These are phyloP conservation scores for Protonibea diacanthus DNA, from an alignment of 2,797 vertebrate species.

Conservation along the genomic window DNA sequence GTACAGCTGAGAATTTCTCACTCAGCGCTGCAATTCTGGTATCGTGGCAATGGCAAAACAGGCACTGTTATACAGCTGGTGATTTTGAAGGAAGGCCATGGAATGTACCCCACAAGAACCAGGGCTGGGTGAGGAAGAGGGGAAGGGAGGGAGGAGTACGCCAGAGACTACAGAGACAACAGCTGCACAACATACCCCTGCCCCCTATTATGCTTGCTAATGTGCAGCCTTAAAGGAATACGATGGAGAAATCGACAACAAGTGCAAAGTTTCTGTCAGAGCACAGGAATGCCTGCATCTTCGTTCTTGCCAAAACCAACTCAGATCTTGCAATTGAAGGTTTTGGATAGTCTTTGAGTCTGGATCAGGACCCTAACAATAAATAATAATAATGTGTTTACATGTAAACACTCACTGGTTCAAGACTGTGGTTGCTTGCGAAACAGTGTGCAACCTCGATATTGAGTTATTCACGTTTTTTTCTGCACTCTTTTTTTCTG, in stretches of 20 bases:
- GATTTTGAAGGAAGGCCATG: not conserved
- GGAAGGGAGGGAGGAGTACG: not conserved
- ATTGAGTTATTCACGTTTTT: not conserved
- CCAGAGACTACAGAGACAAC: not conserved
- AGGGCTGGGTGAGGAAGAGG: not conserved
- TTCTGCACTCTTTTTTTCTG: not conserved
- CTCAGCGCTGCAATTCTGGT: not conserved
- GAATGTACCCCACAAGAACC: slow-evolving; percentile 3
- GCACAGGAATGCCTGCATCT: not conserved
- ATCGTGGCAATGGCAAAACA: not conserved
- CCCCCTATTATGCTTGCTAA: not conserved
- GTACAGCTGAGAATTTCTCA: not conserved
- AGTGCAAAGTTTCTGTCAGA: not conserved
- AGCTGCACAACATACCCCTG: not conserved
- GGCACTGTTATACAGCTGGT: not conserved
- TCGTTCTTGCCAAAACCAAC: not conserved
- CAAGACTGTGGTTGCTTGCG: not conserved
- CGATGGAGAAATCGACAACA: not conserved
- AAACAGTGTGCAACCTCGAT: not conserved
- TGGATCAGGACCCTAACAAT: not conserved
- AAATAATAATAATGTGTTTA: not conserved
- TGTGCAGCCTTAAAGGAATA: slow-evolving; percentile 6
- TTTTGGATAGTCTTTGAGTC: too few species aligned
- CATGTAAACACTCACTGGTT: not conserved
- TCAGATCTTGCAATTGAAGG: not conserved